Evolutionary conservation across 1,140 invertebrate species (phyloP), one percentile per base, ranked within the genome.

Genomic region (Linepithema humile): DNA sequence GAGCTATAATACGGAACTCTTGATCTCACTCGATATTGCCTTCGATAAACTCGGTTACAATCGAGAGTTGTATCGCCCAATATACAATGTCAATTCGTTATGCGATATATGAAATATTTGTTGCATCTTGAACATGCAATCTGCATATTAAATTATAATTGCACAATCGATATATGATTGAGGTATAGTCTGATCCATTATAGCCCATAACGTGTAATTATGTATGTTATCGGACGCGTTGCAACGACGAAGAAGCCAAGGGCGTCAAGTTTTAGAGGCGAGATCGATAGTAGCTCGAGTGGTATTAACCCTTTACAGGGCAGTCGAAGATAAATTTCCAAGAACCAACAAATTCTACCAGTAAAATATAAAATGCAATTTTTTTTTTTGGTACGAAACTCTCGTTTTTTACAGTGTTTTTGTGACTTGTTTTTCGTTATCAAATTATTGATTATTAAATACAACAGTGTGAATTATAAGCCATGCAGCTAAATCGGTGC

Each of bases 81-180:
- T 43, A 26, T 29, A 15, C 32, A 43, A 40, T 67, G 45, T 78
- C 75, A 69, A 78, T 67, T 78, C 23, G 45, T 69, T 78, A 29
- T 23, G 62, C 45, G 43, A 65, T 10, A 32, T 6, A 15, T 15
- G 32, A 55, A 43, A 15, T 1, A 32, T n/a, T 59, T 9, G 6
- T 29, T 45, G 23, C 55, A 29, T 32, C 64, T 23, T 9, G 57
- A 48, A 29, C 17, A 62, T 74, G 38, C 40, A 45, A 45, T 32
- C 6, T n/a, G 35, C 29, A 9, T 32, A 43, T 75, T 17, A 35
- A 77, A 60, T 65, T 35, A 50, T 50, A 65, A 64, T 50, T 23
- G 43, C 26, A 48, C 26, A 17, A 75, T 77, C 73, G 26, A 64
- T 10, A 32, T 64, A 40, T 32, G 32, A 29, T 77, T 59, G n/a